phyloP scores from a whole-genome alignment of 35 echinoderm and acorn worm genomes.

The Apostichopus californicus region DNA sequence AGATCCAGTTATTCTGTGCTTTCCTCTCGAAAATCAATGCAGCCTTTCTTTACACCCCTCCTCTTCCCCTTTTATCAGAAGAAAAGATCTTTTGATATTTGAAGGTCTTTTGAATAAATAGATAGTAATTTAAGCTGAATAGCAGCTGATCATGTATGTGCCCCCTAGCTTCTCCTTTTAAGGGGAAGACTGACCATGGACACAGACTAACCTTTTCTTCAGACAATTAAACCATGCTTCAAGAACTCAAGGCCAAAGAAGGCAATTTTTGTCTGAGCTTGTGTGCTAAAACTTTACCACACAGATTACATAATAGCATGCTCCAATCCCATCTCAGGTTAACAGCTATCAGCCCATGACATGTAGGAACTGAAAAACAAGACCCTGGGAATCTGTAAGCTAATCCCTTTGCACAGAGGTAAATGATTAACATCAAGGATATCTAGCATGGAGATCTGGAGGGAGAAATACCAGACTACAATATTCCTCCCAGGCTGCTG shows the following conservation, averaged over 20 bases:
- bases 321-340: slow-evolving; percentile 7
- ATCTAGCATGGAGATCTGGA: neutral
- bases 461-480: no score
- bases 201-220: neutral
- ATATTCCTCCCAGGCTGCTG: no score
- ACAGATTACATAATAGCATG: neutral
- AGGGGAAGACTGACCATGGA: neutral
- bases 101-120: neutral
- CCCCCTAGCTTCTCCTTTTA: neutral
- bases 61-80: neutral
- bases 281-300: neutral
- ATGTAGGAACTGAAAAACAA: slow-evolving; percentile 15
- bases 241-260: neutral
- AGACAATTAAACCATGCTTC: neutral
- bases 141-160: neutral
- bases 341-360: neutral
- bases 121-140: neutral
- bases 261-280: neutral
- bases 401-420: neutral
- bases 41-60: neutral
- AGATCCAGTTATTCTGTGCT: neutral
- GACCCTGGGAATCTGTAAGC: slow-evolving; percentile 16
- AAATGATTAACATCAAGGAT: neutral
- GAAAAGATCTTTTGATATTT: neutral
- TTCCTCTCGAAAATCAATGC: neutral